phyloP scores from a whole-genome alignment of 92 coral and sea anemone species.

The Zoanthus gigantus region DNA sequence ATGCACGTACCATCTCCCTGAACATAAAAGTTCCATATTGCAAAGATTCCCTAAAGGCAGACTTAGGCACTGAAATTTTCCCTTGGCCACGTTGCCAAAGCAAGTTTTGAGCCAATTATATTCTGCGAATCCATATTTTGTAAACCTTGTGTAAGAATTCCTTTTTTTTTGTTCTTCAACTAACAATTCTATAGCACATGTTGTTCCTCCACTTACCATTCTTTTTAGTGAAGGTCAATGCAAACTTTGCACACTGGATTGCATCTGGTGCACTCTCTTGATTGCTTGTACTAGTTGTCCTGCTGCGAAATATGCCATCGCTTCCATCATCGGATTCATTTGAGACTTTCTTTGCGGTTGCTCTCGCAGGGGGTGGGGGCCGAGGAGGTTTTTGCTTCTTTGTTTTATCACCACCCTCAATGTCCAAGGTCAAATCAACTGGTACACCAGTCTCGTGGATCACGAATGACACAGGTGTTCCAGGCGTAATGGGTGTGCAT shows the following conservation, averaged over 20 bases:
- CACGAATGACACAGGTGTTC: slow-evolving; percentile 78
- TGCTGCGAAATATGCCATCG: slow-evolving; percentile 56
- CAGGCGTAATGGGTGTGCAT: slow-evolving; percentile 72
- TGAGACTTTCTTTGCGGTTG: slow-evolving; percentile 53
- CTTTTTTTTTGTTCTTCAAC: no score
- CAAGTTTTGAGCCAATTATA: no score
- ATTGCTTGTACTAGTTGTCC: slow-evolving; percentile 57
- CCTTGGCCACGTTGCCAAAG: no score
- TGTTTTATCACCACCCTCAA: slow-evolving; percentile 55
- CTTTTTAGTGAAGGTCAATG: slow-evolving; percentile 93
- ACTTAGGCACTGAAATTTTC: no score
- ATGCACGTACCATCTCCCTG: no score
- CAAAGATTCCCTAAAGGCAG: no score
- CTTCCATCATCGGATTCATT: slow-evolving; percentile 63
- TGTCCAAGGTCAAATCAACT: slow-evolving; percentile 46
- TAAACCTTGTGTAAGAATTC: no score
- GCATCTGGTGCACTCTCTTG: slow-evolving; percentile 74
- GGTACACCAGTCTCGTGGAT: slow-evolving; percentile 63
- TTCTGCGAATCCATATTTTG: no score
- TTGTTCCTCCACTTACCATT: slow-evolving; percentile 65
- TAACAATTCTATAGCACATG: no score
- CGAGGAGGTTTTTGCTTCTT: slow-evolving; percentile 74
- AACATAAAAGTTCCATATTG: no score
- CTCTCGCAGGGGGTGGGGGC: slow-evolving; percentile 74
- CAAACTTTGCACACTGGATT: slow-evolving; percentile 87